Evolutionary conservation across 2,113 vertebrate species (phyloP).

Genomic region (Monopterus albus): DNA sequence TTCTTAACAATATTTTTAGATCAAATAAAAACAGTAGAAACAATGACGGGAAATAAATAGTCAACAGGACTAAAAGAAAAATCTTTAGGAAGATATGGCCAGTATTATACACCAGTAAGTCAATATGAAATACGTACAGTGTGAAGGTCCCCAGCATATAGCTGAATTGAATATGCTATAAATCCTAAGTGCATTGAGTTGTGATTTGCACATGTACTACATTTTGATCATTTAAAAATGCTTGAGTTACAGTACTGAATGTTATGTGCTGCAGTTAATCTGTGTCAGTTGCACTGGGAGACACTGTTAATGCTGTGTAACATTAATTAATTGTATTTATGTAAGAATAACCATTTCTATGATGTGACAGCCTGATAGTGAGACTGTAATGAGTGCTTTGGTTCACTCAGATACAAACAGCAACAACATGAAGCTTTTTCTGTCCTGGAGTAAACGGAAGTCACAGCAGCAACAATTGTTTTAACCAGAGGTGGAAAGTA

Average conservation of each 20-base stretch:
- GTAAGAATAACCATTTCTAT: conserved; percentile 6
- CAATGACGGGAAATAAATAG: background rate
- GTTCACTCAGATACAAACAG: conserved; percentile 9
- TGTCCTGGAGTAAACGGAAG: background rate
- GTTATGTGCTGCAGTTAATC: background rate
- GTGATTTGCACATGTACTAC: background rate
- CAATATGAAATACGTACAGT: background rate
- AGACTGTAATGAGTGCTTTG: conserved; percentile 31
- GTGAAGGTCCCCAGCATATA: background rate
- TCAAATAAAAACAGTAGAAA: background rate
- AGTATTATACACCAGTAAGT: background rate
- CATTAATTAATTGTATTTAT: conserved; percentile 27
- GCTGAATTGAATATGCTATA: background rate
- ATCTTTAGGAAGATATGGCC: background rate
- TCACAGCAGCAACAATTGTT: conserved; percentile 24
- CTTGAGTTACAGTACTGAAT: background rate
- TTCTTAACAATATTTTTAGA: background rate
- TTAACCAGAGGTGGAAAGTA: too few relatives aligned
- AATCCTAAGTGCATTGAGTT: background rate
- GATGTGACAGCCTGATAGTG: conserved; percentile 19
- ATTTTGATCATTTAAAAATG: background rate
- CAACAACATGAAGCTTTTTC: background rate
- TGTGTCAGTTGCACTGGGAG: background rate
- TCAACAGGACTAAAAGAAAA: background rate
- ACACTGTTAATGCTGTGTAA: background rate